Conservation (phyloP, 2,797 vertebrate species). For the Momotus momota region DNA sequence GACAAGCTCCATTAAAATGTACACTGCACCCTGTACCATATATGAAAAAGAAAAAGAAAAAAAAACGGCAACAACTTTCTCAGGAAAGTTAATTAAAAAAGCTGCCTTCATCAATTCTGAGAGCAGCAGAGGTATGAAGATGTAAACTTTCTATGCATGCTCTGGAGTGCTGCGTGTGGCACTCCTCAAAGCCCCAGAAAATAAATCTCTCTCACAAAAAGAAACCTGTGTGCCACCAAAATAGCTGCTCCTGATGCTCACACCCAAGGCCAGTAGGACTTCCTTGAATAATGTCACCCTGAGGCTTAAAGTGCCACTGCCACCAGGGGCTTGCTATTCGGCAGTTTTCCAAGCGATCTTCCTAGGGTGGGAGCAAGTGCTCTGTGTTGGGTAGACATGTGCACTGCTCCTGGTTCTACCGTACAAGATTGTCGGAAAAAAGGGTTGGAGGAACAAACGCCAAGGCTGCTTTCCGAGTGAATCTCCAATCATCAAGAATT, state of each 20-base stretch:
- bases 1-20: slow-evolving; percentile 65
- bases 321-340: neutral
- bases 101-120: slow-evolving; percentile 29
- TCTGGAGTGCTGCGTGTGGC: neutral
- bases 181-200: neutral
- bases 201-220: neutral
- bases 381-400: neutral
- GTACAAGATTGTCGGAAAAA: neutral
- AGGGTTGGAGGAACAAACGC: neutral
- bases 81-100: slow-evolving; percentile 64
- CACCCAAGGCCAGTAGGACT: fast-evolving
- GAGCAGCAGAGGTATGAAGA: neutral
- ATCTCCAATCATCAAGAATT: neutral
- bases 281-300: fast-evolving
- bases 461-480: neutral
- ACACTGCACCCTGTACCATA: slow-evolving; percentile 12
- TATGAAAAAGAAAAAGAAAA: neutral
- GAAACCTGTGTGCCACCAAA: neutral
- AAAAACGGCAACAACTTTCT: neutral
- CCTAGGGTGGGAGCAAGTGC: neutral
- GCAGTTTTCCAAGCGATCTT: neutral
- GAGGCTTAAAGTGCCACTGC: neutral
- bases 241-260: neutral
- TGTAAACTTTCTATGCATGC: neutral
- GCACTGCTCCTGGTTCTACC: neutral